Base-by-base conservation (phyloP, 2,797 vertebrate genomes). In the Chromobotia macracanthus region DNA sequence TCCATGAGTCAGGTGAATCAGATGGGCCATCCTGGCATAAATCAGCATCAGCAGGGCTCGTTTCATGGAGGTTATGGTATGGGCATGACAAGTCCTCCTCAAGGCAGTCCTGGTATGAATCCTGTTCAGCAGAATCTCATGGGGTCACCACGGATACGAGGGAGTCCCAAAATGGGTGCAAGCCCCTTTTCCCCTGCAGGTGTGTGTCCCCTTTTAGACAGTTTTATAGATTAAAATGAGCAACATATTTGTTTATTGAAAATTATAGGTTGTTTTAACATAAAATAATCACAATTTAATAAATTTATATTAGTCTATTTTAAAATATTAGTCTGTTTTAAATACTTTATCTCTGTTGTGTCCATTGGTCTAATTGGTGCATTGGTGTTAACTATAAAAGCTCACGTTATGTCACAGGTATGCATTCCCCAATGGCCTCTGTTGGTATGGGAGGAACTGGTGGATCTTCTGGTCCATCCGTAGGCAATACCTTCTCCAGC, bases 171-270 rank as follows among this genome's bases (percentile, higher is more conserved):
- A 92, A 96, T 96, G 90, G 94, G 89, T 67, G 92, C 95, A 13
- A 95, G 96, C 82, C 96, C 96, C 75, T 99, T 97, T 88, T 99
- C 97, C 82, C 96, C 97, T n/a, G 94, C 96, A 95, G 96, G 96
- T 98, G 95, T 82, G 86, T 75, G 3, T 61, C 1, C 81, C 71
- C 18, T 0, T 50, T 23, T 58, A n/a, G n/a, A n/a, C n/a, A n/a
- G n/a, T n/a, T n/a, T n/a, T n/a, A n/a, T n/a, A n/a, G n/a, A n/a
- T n/a, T n/a, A n/a, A n/a, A n/a, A n/a, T n/a, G n/a, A 88, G 7
- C 90, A 88, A 1, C 9, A 21, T 19, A 55, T 31, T 31, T 31
- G 31, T 31, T 31, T 31, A 31, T 18, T 98, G 92, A 96, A 91
- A 18, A n/a, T n/a, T n/a, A n/a, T n/a, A n/a, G n/a, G n/a, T n/a